Evolutionary conservation across 2,797 vertebrate genomes (phyloP), one percentile per base, ranked within the genome.

Genomic region (Natrix natrix): DNA sequence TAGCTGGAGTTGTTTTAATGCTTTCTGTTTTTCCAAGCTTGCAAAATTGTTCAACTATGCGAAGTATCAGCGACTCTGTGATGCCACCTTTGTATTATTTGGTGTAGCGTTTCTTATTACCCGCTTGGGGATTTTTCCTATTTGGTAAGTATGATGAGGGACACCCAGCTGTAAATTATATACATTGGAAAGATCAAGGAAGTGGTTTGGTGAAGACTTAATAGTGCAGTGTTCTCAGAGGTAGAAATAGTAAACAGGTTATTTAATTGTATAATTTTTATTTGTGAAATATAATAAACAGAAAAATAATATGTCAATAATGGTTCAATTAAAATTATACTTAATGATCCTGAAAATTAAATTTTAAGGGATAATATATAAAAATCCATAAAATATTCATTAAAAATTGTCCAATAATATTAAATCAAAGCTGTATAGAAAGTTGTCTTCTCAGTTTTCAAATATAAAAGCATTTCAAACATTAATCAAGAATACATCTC

Each of bases 21-120:
- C 90, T 95, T 93, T 92, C 54, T 89, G 93, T 92, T 97, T 87
- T 87, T 95, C 57, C 93, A 86, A 99, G 99, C 98, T 98, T 95
- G 99, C 99, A 95, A 99, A 99, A 97, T 94, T 99, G 96, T 98
- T 99, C 95, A 99, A 99, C 97, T 99, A 99, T 87, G 98, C 99
- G 95, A 99, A 99, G 96, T 99, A 98, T 97, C 99, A 99, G 97
- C 98, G 97, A 22, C 91, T 99, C 12, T 99, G 99, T 95, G 99
- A 99, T 96, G 96, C 98, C 93, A 96, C 99, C 95, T 99, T 99
- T 97, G 98, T 99, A 96, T 95, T 98, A 94, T 99, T 99, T 91
- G 97, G 98, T 93, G 97, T 98, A 0, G 97, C 97, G 20, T 99
- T 99, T 98, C 98, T 99, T n/a, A 97, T 98, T 93, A 99, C 99